phyloP scores from a whole-genome alignment of 2,797 vertebrate species.

The Epinephelus coioides region DNA sequence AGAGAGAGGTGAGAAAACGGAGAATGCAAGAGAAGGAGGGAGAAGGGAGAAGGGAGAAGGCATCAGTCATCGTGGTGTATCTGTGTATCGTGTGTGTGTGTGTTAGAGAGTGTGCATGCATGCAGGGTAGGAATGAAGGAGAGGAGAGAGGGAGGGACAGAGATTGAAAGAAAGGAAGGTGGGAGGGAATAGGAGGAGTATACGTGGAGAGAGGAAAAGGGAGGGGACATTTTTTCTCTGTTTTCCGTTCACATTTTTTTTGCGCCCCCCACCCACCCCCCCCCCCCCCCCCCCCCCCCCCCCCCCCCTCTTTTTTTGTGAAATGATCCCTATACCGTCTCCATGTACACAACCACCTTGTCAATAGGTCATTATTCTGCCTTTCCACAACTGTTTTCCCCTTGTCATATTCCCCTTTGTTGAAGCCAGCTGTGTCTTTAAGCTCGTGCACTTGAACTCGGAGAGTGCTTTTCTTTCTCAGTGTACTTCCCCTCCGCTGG shows the following conservation, averaged over 20 bases:
- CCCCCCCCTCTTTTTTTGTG: slow-evolving; percentile 34
- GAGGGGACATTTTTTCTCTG: slow-evolving; percentile 77
- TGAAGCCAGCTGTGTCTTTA: slow-evolving; percentile 81
- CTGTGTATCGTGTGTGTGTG: slow-evolving; percentile 34
- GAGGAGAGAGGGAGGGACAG: slow-evolving; percentile 75
- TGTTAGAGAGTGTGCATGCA: slow-evolving; percentile 57
- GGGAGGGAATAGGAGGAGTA: slow-evolving; percentile 74
- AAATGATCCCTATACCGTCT: slow-evolving; percentile 63
- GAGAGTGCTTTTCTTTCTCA: slow-evolving; percentile 80
- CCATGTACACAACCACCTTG: slow-evolving; percentile 31
- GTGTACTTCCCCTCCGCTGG: slow-evolving; percentile 82
- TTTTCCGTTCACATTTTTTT: slow-evolving; percentile 78
- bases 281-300: not conserved
- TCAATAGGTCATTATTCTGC: slow-evolving; percentile 66
- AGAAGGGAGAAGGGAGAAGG: slow-evolving; percentile 67
- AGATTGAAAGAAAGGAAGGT: slow-evolving; percentile 76
- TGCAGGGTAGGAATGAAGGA: slow-evolving; percentile 77
- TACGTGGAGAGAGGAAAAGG: slow-evolving; percentile 72
- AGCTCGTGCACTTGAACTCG: slow-evolving; percentile 83
- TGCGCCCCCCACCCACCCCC: not conserved
- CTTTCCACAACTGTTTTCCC: slow-evolving; percentile 58
- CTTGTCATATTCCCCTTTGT: slow-evolving; percentile 66
- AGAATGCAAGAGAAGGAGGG: slow-evolving; percentile 68
- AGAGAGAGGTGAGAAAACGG: slow-evolving; percentile 69
- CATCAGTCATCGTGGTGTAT: slow-evolving; percentile 78